Conservation (phyloP, 2,888 invertebrate species). For the Maniola hyperantus region DNA sequence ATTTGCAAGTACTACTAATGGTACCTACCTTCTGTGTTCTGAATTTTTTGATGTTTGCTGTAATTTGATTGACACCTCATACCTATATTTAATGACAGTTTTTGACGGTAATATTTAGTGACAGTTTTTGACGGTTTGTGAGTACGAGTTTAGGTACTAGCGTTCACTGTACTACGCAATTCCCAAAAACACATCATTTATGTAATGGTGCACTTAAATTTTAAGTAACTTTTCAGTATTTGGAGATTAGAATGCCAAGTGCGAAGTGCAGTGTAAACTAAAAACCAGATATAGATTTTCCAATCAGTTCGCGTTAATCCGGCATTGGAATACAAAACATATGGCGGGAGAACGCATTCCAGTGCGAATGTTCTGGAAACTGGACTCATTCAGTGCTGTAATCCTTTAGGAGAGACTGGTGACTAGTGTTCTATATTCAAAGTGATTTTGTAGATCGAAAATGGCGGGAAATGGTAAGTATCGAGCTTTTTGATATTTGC, state of each 20-base stretch:
- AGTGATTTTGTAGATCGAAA: conserved; percentile 28
- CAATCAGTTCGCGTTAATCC: conserved; percentile 43
- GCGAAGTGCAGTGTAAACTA: conserved; percentile 24
- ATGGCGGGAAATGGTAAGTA: conserved; percentile 44
- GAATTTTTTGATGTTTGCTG: no score
- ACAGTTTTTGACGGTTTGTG: no score
- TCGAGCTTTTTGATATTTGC: no score
- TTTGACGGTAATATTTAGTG: no score
- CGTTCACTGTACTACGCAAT: no score
- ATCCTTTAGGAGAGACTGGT: conserved; percentile 51
- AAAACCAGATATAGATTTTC: conserved; percentile 30
- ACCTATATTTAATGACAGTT: no score
- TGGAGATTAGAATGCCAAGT: neutral
- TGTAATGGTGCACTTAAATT: neutral
- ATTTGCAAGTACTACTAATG: no score
- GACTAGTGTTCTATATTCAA: conserved; percentile 41
- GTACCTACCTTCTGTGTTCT: no score
- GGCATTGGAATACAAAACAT: conserved; percentile 67
- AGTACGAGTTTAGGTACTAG: no score
- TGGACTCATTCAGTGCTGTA: conserved; percentile 55
- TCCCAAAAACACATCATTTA: no score
- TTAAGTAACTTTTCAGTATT: neutral
- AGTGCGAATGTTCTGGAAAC: conserved; percentile 63
- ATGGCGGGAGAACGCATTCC: conserved; percentile 63
- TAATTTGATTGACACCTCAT: no score